Evolutionary conservation across 1,140 invertebrate species (phyloP).

Genomic region (Akabosia matsudoensis): DNA sequence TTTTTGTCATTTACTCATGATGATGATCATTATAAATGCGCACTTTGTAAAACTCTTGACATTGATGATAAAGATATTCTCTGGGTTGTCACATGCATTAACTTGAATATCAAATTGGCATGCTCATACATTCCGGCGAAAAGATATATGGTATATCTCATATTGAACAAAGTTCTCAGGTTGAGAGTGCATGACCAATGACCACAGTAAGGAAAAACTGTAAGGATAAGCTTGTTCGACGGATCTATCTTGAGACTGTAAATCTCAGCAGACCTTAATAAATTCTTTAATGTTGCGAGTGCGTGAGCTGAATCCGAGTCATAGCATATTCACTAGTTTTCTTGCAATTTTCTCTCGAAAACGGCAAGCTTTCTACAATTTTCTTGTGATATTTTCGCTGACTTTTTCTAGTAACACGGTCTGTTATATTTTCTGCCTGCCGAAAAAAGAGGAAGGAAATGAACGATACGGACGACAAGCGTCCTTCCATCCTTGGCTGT

Average conservation of each 20-base stretch:
- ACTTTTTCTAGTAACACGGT: not conserved
- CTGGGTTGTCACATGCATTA: no score
- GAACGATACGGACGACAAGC: not conserved
- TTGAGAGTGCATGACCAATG: not conserved
- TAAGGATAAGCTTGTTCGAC: conserved; percentile 17
- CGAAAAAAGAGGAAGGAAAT: not conserved
- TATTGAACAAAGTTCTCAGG: no score
- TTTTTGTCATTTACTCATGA: no score
- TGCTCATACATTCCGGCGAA: conserved; percentile 8
- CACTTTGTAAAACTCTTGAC: no score
- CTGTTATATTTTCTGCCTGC: not conserved
- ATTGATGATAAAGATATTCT: no score
- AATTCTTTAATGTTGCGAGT: conserved; percentile 20
- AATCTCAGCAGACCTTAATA: conserved; percentile 25
- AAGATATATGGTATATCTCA: no score
- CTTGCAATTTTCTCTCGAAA: not conserved
- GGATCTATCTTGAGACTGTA: conserved; percentile 16
- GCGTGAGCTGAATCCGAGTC: conserved; percentile 3
- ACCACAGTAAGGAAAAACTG: conserved; percentile 5
- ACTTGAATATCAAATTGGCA: not conserved
- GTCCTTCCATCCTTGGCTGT: not conserved
- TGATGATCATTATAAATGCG: no score
- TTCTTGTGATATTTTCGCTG: not conserved
- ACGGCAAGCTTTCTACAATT: no score
- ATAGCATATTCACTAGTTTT: no score